phyloP scores from a whole-genome alignment of 1,140 invertebrate genomes.

The Cotesia chilonis region DNA sequence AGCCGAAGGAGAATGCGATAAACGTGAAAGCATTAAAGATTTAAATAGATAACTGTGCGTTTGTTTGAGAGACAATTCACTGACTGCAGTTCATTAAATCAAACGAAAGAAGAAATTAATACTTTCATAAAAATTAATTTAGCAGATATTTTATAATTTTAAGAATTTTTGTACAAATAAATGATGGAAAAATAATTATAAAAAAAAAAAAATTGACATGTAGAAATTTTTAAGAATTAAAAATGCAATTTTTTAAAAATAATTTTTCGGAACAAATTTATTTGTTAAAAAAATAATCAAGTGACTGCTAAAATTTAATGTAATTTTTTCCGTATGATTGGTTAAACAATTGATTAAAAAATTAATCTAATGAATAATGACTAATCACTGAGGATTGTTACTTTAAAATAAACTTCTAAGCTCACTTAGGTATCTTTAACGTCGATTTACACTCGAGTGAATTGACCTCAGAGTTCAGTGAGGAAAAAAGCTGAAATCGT shows the following conservation, averaged over 20 bases:
- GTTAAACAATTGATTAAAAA: background rate
- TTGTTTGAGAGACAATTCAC: background rate
- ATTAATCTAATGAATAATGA: slow-evolving; percentile 15
- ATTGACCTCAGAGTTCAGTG: slow-evolving; percentile 27
- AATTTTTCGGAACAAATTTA: too few relatives aligned
- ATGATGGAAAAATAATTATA: too few relatives aligned
- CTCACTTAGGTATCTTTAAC: background rate
- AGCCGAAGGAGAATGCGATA: slow-evolving; percentile 19
- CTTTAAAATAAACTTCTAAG: too few relatives aligned
- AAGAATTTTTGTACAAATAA: too few relatives aligned
- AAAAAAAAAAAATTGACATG: too few relatives aligned
- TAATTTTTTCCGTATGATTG: background rate
- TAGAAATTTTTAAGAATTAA: too few relatives aligned
- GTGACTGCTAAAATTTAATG: too few relatives aligned
- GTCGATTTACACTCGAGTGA: slow-evolving; percentile 31
- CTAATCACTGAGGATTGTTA: background rate
- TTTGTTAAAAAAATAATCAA: too few relatives aligned
- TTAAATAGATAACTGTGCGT: slow-evolving; percentile 9
- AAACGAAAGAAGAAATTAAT: background rate
- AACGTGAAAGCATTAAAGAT: slow-evolving; percentile 19
- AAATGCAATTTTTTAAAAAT: too few relatives aligned
- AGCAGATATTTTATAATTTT: too few relatives aligned
- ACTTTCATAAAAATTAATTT: background rate
- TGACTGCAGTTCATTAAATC: background rate
- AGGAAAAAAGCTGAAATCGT: too few relatives aligned